Percentiles rank a stretch among this genome's conserved stretches.
Evolutionary conservation across 2,888 invertebrate genomes (phyloP).

Genomic region (Melangyna quadrimaculata): DNA sequence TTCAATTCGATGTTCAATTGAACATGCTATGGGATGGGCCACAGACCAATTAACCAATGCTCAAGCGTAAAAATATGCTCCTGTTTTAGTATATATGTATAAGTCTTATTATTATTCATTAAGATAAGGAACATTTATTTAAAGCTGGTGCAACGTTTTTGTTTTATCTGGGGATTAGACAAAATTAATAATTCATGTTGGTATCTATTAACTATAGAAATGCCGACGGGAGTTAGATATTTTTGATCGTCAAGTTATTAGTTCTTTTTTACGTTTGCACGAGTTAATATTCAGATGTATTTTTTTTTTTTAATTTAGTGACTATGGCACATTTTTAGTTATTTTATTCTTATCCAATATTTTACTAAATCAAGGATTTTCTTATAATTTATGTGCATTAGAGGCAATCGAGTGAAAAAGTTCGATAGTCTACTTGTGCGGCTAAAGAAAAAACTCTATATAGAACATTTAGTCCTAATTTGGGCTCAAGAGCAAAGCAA

Average conservation of each 20-base stretch:
- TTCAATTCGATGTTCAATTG: conserved; percentile 35
- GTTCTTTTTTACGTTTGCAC: too few species aligned
- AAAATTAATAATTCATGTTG: not conserved
- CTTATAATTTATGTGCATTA: too few species aligned
- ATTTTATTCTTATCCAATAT: too few species aligned
- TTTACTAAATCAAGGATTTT: too few species aligned
- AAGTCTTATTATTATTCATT: conserved; percentile 21
- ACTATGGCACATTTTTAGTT: too few species aligned
- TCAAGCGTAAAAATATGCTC: conserved; percentile 30
- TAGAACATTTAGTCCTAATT: too few species aligned
- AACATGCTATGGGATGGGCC: conserved; percentile 26
- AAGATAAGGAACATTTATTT: conserved; percentile 7
- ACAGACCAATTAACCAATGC: conserved; percentile 17
- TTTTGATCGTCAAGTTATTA: not conserved
- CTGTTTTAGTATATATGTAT: conserved; percentile 14
- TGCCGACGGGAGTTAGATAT: not conserved
- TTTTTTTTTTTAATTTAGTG: too few species aligned
- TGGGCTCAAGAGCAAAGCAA: too few species aligned
- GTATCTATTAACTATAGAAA: not conserved
- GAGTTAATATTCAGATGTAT: too few species aligned
- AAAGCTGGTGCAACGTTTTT: not conserved
- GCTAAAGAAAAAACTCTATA: too few species aligned
- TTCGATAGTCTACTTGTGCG: too few species aligned
- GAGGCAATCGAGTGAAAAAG: too few species aligned
- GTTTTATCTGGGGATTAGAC: not conserved